Evolutionary conservation across 2,113 vertebrate species (phyloP).

Genomic region (Equus quagga): DNA sequence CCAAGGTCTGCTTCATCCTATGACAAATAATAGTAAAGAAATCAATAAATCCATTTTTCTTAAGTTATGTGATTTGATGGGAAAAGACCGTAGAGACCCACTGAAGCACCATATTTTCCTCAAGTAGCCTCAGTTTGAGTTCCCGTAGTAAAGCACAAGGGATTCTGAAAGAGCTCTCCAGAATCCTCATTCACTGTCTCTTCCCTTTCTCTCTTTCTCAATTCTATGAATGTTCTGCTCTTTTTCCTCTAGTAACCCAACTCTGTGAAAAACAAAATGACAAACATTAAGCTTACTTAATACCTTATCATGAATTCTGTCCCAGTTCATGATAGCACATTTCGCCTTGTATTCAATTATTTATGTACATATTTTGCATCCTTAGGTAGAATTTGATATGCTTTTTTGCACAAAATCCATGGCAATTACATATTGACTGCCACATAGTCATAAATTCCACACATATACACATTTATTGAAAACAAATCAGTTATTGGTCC

Average conservation of each 20-base stretch:
- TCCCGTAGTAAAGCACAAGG: background rate
- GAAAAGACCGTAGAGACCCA: background rate
- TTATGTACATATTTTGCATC: background rate
- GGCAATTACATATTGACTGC: background rate
- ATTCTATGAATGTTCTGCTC: background rate
- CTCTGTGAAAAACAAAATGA: background rate
- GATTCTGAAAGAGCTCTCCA: background rate
- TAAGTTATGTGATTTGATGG: background rate
- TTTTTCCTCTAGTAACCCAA: background rate
- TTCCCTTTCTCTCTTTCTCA: background rate
- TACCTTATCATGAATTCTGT: background rate
- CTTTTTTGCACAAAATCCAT: background rate
- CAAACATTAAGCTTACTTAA: background rate
- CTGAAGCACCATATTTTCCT: background rate
- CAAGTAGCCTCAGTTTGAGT: background rate
- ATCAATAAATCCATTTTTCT: background rate
- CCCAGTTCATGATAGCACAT: background rate
- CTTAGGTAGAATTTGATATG: background rate
- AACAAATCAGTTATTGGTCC: background rate
- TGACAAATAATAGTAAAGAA: background rate
- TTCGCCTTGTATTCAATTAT: background rate
- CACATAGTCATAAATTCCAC: background rate
- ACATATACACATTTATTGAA: background rate
- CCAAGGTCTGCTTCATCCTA: background rate
- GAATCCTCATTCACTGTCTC: background rate